Conservation (phyloP, 2,888 invertebrate species). For the Alviniconcha strummeri region DNA sequence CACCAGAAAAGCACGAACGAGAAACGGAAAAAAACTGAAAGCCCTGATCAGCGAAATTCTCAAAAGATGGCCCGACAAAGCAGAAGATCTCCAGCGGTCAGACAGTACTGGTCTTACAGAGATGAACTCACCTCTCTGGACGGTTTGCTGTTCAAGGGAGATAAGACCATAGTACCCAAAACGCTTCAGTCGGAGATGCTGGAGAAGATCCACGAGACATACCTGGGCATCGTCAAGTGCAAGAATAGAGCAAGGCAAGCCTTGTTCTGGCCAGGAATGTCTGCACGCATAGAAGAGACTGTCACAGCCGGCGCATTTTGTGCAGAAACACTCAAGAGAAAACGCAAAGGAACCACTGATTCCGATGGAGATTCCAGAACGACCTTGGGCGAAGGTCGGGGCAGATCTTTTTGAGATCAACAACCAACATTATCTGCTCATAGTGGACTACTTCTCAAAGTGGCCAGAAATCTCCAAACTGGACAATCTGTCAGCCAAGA, state of each 20-base stretch:
- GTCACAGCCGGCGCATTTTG: not conserved
- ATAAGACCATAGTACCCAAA: not conserved
- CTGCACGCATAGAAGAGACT: not conserved
- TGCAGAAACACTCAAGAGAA: not conserved
- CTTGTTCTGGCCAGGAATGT: not conserved
- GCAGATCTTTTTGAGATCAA: not conserved
- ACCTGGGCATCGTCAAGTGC: not conserved
- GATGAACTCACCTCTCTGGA: not conserved
- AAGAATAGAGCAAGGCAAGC: not conserved
- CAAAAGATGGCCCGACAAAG: not conserved
- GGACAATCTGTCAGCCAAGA: too few species aligned
- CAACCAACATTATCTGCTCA: not conserved
- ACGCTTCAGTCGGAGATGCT: not conserved
- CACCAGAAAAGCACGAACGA: too few species aligned
- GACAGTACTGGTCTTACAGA: not conserved
- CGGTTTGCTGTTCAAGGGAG: not conserved
- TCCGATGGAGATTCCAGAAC: not conserved
- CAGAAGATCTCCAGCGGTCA: not conserved
- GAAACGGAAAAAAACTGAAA: not conserved
- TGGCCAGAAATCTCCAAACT: too few species aligned
- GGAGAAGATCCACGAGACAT: not conserved
- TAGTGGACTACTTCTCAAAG: slow-evolving; percentile 3
- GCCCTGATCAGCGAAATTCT: too few species aligned
- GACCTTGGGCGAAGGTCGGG: not conserved
- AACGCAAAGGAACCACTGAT: not conserved